A percentile compares a stretch with the other conserved stretches of the same genome.
These are phyloP conservation scores for Halichoerus grypus DNA, from an alignment of 2,113 vertebrate genomes.

Conservation along the genomic window DNA sequence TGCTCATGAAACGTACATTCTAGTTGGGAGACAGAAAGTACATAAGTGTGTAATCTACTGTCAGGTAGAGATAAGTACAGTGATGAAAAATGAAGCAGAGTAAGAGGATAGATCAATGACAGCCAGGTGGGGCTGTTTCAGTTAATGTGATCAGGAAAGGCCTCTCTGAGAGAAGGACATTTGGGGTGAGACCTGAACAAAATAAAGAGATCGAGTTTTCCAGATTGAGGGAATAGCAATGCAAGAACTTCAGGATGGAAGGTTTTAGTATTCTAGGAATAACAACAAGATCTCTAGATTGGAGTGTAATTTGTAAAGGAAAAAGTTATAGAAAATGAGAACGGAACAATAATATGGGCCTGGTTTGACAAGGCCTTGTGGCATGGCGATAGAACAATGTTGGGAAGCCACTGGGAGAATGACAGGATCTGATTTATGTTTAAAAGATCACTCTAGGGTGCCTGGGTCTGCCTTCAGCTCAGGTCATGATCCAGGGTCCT, in stretches of 20 bases:
- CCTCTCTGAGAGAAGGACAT: neutral
- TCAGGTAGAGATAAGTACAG: neutral
- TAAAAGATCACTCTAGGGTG: neutral
- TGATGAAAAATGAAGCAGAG: neutral
- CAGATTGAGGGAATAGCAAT: neutral
- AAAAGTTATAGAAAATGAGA: neutral
- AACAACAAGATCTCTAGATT: neutral
- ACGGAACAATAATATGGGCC: neutral
- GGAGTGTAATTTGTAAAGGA: neutral
- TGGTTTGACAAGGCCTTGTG: neutral
- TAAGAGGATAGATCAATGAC: neutral
- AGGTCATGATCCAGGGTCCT: no score
- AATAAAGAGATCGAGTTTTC: neutral
- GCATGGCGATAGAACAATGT: neutral
- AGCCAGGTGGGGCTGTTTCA: neutral
- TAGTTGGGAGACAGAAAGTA: slow-evolving; percentile 15
- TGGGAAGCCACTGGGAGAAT: neutral
- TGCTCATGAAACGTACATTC: neutral
- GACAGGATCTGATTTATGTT: neutral
- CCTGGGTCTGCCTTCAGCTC: no score
- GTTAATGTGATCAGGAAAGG: neutral
- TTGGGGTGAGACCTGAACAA: neutral
- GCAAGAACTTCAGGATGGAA: neutral
- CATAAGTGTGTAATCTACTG: neutral
- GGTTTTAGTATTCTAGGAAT: neutral